Conservation (phyloP, 1,140 invertebrate genomes). For the Penaeus indicus region DNA sequence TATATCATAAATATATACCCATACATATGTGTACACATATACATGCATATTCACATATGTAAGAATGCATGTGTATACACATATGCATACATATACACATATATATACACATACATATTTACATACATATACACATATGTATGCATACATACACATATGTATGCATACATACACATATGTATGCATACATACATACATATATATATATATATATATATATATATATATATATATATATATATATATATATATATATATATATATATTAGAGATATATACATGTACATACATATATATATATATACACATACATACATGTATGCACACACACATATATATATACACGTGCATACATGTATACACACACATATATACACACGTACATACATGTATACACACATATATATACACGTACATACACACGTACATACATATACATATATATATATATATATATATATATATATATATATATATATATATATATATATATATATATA, state of each 20-base stretch:
- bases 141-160: too few species aligned
- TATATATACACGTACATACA: neutral
- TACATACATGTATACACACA: neutral
- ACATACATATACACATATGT: too few species aligned
- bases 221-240: slow-evolving; percentile 12
- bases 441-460: neutral
- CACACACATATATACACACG: neutral
- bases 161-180: too few species aligned
- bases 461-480: slow-evolving; percentile 4
- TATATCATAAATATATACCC: neutral
- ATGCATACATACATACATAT: too few species aligned
- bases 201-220: neutral
- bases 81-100: too few species aligned
- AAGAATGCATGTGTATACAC: too few species aligned
- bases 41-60: too few species aligned
- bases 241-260: slow-evolving; percentile 7
- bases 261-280: neutral
- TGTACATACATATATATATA: slow-evolving; percentile 8
- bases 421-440: too few species aligned
- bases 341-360: neutral
- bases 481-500: slow-evolving; percentile 10
- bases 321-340: neutral
- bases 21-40: neutral
- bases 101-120: too few species aligned
- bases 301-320: neutral